Evolutionary conservation across 2,797 vertebrate species (phyloP), one percentile per base, ranked within the genome.

Genomic region (Xenops minutus): DNA sequence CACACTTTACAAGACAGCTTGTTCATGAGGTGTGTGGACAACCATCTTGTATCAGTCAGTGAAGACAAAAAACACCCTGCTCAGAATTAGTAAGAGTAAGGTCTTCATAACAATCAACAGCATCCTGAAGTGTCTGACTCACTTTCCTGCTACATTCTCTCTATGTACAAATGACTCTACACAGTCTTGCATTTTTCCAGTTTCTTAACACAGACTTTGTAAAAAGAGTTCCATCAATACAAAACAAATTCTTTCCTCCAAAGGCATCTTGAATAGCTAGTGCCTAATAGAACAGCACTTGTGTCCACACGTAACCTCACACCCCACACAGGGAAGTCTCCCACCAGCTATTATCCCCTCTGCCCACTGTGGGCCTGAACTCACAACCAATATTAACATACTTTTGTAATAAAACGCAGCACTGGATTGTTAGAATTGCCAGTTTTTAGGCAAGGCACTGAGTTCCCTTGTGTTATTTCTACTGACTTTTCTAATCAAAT

Each of bases 401-500:
- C 36, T 91, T 77, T 27, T 20, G 34, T 30, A 44, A 61, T 41
- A 58, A 34, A 64, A 49, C 37, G 77, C 82, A 85, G 32, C 81
- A 19, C 44, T 44, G 39, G 12, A 44, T 74, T 82, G 68, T 82
- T 67, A 85, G 76, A 69, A 88, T 41, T 91, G 48, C 26, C 67
- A 66, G 26, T 15, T 93, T 86, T 77, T 8, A 73, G 62, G 71
- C 2, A 48, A 97, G 68, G 84, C 49, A 34, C 37, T 1, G 18
- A 87, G 73, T 43, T 86, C 96, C 91, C 89, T 72, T 85, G 72
- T 78, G 83, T 81, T 94, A 81, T 72, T 92, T 82, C 88, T 66
- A 73, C 79, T 43, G 32, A 94, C 43, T 79, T 92, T 93, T 87
- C 91, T 90, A 93, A 95, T 95, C 93, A 89, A 95, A 91, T 74